These are phyloP conservation scores for Tetragnatha versicolor DNA, from an alignment of 1,140 invertebrate genomes.

Conservation along the genomic window DNA sequence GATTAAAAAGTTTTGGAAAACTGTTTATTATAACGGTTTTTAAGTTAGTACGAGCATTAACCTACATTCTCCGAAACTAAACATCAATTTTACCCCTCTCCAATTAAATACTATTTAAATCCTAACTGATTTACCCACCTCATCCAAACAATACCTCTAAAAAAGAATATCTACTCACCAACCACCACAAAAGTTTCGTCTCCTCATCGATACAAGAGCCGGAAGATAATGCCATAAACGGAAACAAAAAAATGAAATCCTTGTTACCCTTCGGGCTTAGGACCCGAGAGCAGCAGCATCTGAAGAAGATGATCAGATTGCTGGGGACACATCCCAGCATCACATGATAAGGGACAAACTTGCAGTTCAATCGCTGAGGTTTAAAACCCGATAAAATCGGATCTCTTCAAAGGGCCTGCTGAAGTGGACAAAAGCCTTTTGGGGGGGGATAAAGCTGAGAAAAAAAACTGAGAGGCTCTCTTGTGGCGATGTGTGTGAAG, in stretches of 20 bases:
- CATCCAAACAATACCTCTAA: neutral
- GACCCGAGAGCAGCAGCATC: neutral
- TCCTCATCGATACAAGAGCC: neutral
- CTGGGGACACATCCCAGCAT: neutral
- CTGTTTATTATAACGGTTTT: no score
- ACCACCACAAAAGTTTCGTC: no score
- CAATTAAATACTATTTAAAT: no score
- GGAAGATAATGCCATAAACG: conserved; percentile 23
- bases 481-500: neutral
- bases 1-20: no score
- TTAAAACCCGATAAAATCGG: conserved; percentile 37
- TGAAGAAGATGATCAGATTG: conserved; percentile 30
- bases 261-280: neutral
- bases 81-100: no score
- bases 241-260: conserved; percentile 21
- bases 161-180: neutral
- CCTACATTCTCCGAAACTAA: no score
- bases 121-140: no score
- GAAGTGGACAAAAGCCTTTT: conserved; percentile 16
- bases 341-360: neutral
- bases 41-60: no score
- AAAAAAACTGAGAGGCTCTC: no score
- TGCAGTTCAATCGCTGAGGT: conserved; percentile 11
- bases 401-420: neutral
- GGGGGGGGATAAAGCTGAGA: neutral